These are phyloP conservation scores for Tenthredo livida DNA, from an alignment of 2,888 invertebrate genomes.

Conservation along the genomic window DNA sequence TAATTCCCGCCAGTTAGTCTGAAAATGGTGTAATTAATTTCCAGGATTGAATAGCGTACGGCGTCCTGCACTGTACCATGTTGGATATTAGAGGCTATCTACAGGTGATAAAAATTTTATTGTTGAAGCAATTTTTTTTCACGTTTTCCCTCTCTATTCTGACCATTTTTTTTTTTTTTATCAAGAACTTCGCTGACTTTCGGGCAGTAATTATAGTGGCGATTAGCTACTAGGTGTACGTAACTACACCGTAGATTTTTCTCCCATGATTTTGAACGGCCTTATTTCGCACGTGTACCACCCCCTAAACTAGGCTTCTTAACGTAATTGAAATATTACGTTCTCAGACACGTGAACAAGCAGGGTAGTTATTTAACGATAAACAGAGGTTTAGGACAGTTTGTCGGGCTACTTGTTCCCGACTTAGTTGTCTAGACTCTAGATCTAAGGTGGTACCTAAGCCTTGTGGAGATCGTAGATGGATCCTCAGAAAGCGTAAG, in stretches of 20 bases:
- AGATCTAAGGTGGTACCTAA: slow-evolving; percentile 42
- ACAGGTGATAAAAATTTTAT: background rate
- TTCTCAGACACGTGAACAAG: slow-evolving; percentile 37
- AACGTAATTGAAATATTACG: slow-evolving; percentile 49
- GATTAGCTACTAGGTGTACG: background rate
- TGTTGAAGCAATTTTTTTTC: background rate
- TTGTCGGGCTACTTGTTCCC: slow-evolving; percentile 50
- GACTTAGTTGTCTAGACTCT: slow-evolving; percentile 45
- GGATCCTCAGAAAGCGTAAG: slow-evolving; percentile 13
- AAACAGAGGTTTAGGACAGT: slow-evolving; percentile 54
- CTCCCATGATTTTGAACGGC: background rate
- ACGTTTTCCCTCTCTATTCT: too few species aligned
- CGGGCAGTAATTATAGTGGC: background rate
- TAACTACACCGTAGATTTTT: background rate
- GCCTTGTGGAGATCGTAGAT: slow-evolving; percentile 27
- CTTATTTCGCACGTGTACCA: background rate
- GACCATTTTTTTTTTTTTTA: background rate
- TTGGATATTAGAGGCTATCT: slow-evolving; percentile 2
- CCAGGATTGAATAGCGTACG: background rate
- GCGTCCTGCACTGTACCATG: background rate
- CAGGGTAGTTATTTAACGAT: slow-evolving; percentile 52
- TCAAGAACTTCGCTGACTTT: background rate
- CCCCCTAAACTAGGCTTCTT: slow-evolving; percentile 11
- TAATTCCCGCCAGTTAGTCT: slow-evolving; percentile 28
- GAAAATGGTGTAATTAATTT: slow-evolving; percentile 39